These are phyloP conservation scores for Neolamprologus brichardi DNA, from an alignment of 2,113 vertebrate genomes.

Conservation along the genomic window DNA sequence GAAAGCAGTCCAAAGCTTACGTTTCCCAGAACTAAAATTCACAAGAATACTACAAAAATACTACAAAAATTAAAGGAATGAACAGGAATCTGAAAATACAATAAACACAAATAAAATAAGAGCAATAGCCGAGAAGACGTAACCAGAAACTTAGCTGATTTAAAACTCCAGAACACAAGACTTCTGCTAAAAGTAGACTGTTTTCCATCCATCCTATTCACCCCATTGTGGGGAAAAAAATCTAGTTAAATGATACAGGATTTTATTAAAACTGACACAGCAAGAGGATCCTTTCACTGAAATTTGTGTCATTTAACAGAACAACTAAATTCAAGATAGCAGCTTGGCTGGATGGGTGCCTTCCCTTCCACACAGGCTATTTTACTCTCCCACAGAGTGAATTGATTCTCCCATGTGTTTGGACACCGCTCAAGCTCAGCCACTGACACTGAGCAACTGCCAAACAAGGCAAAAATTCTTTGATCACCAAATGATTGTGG, in stretches of 20 bases:
- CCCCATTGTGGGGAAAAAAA: accelerated
- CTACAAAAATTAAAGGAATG: not conserved
- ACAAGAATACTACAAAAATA: not conserved
- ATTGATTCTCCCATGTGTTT: conserved; percentile 56
- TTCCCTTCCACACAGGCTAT: conserved; percentile 15
- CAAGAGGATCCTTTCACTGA: not conserved
- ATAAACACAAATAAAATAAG: not conserved
- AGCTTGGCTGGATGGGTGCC: conserved; percentile 62
- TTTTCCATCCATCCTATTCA: not conserved
- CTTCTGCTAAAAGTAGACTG: not conserved
- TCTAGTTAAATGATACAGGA: not conserved
- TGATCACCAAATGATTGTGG: conserved; percentile 11
- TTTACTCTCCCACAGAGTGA: conserved; percentile 54
- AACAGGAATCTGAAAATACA: not conserved
- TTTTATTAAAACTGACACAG: not conserved
- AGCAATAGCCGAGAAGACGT: not conserved
- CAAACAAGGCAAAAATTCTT: not conserved
- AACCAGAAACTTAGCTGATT: not conserved
- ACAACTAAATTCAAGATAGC: conserved; percentile 26
- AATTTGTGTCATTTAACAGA: conserved; percentile 16
- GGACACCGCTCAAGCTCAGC: conserved; percentile 33
- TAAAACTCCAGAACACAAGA: not conserved
- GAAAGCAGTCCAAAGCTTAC: not conserved
- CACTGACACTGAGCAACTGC: not conserved
- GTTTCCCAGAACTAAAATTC: not conserved